Conservation (phyloP, 1,140 invertebrate species). For the Pectinophora gossypiella region DNA sequence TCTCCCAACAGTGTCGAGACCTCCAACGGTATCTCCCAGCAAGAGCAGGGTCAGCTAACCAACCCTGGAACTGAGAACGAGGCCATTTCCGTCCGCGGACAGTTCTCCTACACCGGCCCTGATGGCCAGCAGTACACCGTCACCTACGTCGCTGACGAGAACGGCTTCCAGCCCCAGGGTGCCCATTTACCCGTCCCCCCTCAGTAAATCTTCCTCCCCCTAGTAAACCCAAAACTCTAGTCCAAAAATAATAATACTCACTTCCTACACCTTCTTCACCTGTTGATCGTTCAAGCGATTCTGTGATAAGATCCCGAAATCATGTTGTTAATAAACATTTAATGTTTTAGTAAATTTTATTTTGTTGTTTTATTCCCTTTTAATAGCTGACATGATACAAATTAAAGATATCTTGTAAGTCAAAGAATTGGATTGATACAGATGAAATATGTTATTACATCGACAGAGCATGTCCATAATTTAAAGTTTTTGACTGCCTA, state of each 20-base stretch:
- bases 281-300: conserved; percentile 42
- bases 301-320: conserved; percentile 56
- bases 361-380: conserved; percentile 20
- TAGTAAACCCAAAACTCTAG: conserved; percentile 36
- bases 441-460: too few relatives aligned
- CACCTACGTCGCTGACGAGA: conserved; percentile 75
- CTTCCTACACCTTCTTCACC: conserved; percentile 11
- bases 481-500: too few relatives aligned
- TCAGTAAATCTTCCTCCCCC: too few relatives aligned
- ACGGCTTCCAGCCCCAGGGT: conserved; percentile 78
- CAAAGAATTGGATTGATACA: too few relatives aligned
- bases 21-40: conserved; percentile 76
- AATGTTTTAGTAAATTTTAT: conserved; percentile 45
- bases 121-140: conserved; percentile 83
- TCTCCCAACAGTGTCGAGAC: conserved; percentile 77
- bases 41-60: conserved; percentile 76
- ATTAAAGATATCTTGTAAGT: too few relatives aligned
- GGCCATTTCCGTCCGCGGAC: conserved; percentile 76
- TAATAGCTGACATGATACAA: too few relatives aligned
- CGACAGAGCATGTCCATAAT: too few relatives aligned
- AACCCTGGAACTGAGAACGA: conserved; percentile 79
- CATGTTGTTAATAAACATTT: conserved; percentile 49
- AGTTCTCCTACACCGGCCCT: conserved; percentile 77
- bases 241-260: conserved; percentile 60
- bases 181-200: conserved; percentile 76